phyloP scores from a whole-genome alignment of 2,888 invertebrate species.

The Cinara cedri region DNA sequence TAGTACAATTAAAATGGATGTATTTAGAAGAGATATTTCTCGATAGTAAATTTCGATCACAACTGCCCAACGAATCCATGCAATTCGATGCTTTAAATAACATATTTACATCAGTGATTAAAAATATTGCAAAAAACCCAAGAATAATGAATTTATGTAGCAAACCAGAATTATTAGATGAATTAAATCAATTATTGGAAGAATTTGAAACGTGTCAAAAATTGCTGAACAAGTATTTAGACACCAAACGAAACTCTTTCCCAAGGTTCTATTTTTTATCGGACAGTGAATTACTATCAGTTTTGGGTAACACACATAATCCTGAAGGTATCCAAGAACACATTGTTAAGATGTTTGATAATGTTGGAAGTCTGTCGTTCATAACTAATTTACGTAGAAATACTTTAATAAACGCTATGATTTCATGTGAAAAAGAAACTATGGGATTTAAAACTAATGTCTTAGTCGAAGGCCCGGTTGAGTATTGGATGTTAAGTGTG shows the following conservation, averaged over 20 bases:
- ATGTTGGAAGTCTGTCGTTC: constrained; percentile 70
- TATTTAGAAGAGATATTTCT: constrained; percentile 92
- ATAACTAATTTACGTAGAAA: constrained; percentile 65
- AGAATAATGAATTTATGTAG: constrained; percentile 82
- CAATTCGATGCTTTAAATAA: constrained; percentile 90
- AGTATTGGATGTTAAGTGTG: constrained; percentile 90
- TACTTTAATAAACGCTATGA: constrained; percentile 78
- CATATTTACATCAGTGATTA: constrained; percentile 81
- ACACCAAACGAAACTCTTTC: constrained; percentile 84
- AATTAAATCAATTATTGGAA: constrained; percentile 74
- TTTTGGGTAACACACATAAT: constrained; percentile 80
- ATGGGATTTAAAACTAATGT: constrained; percentile 81
- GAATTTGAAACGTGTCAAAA: constrained; percentile 90
- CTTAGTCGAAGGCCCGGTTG: constrained; percentile 80
- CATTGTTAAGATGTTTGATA: constrained; percentile 77
- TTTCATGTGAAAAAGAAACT: constrained; percentile 84
- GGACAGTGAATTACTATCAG: constrained; percentile 87
- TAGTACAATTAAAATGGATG: constrained; percentile 87
- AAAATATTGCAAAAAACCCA: constrained; percentile 79
- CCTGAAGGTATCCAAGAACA: constrained; percentile 87
- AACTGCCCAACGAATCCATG: constrained; percentile 86
- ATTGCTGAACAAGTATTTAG: constrained; percentile 87
- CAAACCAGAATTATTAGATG: constrained; percentile 74
- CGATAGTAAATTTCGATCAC: constrained; percentile 84
- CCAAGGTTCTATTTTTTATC: constrained; percentile 94